phyloP scores from a whole-genome alignment of 2,888 invertebrate species.

The Rotaria macrura region DNA sequence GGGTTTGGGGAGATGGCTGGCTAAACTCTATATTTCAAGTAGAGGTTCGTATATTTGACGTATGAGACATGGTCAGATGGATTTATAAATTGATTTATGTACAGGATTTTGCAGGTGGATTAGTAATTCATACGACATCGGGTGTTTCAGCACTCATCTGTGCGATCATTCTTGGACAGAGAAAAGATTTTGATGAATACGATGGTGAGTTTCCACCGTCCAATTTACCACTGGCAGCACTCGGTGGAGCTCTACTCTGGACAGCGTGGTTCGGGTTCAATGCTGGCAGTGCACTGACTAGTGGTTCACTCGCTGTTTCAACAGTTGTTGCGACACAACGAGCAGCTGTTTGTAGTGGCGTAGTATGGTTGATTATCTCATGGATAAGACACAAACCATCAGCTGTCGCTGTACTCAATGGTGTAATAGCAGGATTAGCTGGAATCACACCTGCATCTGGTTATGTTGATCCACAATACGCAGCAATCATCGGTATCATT shows the following conservation, averaged over 20 bases:
- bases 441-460: not conserved
- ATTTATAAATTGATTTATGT: too few species aligned
- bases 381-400: constrained; percentile 8
- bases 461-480: not conserved
- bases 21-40: not conserved
- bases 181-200: constrained; percentile 1
- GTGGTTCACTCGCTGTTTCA: not conserved
- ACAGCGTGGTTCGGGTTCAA: not conserved
- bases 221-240: not conserved
- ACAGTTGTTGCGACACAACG: not conserved
- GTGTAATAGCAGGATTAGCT: not conserved
- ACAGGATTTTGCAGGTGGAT: not conserved
- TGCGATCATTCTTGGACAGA: not conserved
- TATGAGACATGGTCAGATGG: too few species aligned
- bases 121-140: not conserved
- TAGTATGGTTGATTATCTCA: not conserved
- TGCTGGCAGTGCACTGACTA: not conserved
- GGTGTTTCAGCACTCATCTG: not conserved
- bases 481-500: not conserved
- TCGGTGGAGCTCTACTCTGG: not conserved
- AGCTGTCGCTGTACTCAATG: not conserved
- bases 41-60: not conserved
- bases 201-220: not conserved
- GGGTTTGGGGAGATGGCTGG: not conserved
- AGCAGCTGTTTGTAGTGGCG: not conserved